A percentile compares a stretch with the other conserved stretches of the same genome.
These are phyloP conservation scores for Pycnomerus fuliginosus DNA, from an alignment of 2,888 invertebrate species.

Conservation along the genomic window DNA sequence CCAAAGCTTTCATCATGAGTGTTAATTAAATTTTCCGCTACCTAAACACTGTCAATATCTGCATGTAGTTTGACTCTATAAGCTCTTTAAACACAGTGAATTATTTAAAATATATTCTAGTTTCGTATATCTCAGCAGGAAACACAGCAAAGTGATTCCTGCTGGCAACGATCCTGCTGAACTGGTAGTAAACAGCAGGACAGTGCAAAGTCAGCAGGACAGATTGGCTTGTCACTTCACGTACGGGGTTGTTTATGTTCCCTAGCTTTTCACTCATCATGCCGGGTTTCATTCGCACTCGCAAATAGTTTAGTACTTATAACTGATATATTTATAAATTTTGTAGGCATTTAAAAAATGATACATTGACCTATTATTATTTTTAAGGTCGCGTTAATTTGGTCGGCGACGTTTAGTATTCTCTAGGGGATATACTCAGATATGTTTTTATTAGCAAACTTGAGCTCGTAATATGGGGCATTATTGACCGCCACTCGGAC, in stretches of 20 bases:
- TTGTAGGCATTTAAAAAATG: too few relatives aligned
- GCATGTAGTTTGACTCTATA: too few relatives aligned
- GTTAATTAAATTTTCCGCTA: too few relatives aligned
- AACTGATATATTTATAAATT: too few relatives aligned
- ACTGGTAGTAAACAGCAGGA: conserved; percentile 24
- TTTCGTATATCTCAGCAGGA: conserved; percentile 6
- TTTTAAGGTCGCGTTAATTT: too few relatives aligned
- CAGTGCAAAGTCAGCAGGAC: conserved; percentile 26
- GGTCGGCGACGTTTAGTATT: conserved; percentile 21
- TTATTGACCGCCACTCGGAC: conserved; percentile 20
- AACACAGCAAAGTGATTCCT: conserved; percentile 25
- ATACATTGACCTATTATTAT: too few relatives aligned
- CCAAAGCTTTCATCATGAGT: background rate
- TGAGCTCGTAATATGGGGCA: conserved; percentile 14
- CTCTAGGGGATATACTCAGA: conserved; percentile 9
- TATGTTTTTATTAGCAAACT: conserved; percentile 20
- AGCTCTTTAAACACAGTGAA: too few relatives aligned
- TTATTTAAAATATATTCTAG: background rate
- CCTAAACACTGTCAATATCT: too few relatives aligned
- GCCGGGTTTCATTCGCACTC: too few relatives aligned
- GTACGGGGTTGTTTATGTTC: conserved; percentile 7
- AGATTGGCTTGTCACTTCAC: conserved; percentile 23
- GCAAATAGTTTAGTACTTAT: too few relatives aligned
- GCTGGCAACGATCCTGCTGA: conserved; percentile 26
- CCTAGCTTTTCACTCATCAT: too few relatives aligned